A percentile compares a stretch with the other conserved stretches of the same genome.
phyloP scores from a whole-genome alignment of 2,797 vertebrate species.

The Protosalanx chinensis region DNA sequence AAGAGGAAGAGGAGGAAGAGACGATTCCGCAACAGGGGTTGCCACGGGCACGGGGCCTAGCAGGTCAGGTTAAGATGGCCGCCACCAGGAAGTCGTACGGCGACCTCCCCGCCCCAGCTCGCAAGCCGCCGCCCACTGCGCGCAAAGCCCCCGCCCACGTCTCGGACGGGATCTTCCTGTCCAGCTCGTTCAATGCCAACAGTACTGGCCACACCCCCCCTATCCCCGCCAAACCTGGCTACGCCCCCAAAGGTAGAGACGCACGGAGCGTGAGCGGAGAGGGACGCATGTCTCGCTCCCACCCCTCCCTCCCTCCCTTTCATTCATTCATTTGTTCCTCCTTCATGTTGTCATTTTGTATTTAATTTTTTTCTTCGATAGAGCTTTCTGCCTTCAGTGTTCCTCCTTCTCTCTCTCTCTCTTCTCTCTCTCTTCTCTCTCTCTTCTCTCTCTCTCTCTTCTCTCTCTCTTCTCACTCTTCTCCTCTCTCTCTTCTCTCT shows the following conservation, averaged over 20 bases:
- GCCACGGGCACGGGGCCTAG: slow-evolving; percentile 65
- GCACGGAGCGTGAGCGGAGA: slow-evolving; percentile 57
- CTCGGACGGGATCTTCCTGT: slow-evolving; percentile 95
- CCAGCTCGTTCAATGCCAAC: slow-evolving; percentile 94
- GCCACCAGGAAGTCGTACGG: slow-evolving; percentile 86
- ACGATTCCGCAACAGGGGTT: slow-evolving; percentile 57
- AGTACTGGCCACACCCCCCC: slow-evolving; percentile 84
- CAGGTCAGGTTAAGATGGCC: slow-evolving; percentile 96
- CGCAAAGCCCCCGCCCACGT: slow-evolving; percentile 89
- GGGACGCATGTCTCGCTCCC: slow-evolving; percentile 57
- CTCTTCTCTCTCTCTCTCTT: slow-evolving; percentile 25
- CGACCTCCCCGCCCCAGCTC: slow-evolving; percentile 81
- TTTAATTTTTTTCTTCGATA: slow-evolving; percentile 41
- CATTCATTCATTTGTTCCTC: slow-evolving; percentile 36
- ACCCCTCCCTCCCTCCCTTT: slow-evolving; percentile 46
- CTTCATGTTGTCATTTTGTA: slow-evolving; percentile 32
- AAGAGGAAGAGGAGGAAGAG: slow-evolving; percentile 84
- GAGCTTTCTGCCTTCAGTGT: slow-evolving; percentile 46
- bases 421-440: slow-evolving; percentile 32
- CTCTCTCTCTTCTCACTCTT: slow-evolving; percentile 40
- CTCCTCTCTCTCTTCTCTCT: slow-evolving; percentile 34
- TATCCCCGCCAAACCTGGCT: slow-evolving; percentile 83
- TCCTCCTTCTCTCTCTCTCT: slow-evolving; percentile 42
- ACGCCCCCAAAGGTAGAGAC: slow-evolving; percentile 84
- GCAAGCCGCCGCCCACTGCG: slow-evolving; percentile 79